Base-by-base conservation (phyloP, 2,113 vertebrate genomes). In the Oreochromis aureus region DNA sequence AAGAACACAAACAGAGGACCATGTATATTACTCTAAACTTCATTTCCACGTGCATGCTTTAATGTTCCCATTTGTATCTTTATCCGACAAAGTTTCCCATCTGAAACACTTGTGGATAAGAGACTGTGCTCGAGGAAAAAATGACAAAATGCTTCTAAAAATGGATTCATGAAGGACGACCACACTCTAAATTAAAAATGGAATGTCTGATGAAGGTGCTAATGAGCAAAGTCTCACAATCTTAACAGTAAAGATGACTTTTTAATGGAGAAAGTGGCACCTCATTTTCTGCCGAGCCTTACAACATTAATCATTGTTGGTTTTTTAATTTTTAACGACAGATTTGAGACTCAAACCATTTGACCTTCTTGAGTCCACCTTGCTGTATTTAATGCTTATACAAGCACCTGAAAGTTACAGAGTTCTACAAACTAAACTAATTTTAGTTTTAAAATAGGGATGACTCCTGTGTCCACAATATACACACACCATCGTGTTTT, bases 151-250 rank as follows among this genome's bases (percentile, higher is more conserved):
- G 41, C 54, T 87, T 90, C 80, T 30, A 84, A 84, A 88, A 92
- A 80, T 59, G 63, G 71, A 39, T 27, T 82, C 18, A 27, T 6
- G 15, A 44, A 66, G 27, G 84, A 88, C 69, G 89, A 89, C 51
- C 5, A 2, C 13, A n/a, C 41, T 39, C 71, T 63, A 41, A 66
- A 91, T 85, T 83, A 86, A 54, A 80, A 58, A 85, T 80, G 30
- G 53, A 87, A 61, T 53, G 27, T 83, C 63, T 90, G 46, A 89
- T 73, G 78, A 86, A 84, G 78, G 56, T 32, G 32, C 10, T 91
- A 90, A 90, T 81, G 88, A 91, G 76, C 44, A 53, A 87, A 84
- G 71, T 73, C 76, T 91, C 58, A 83, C n/a, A 12, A 18, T 81
- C 84, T 81, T 53, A 78, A 6, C 15, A 39, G 69, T 66, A 86